phyloP scores from a whole-genome alignment of 2,797 vertebrate species.

The Gobionotothen gibberifrons region DNA sequence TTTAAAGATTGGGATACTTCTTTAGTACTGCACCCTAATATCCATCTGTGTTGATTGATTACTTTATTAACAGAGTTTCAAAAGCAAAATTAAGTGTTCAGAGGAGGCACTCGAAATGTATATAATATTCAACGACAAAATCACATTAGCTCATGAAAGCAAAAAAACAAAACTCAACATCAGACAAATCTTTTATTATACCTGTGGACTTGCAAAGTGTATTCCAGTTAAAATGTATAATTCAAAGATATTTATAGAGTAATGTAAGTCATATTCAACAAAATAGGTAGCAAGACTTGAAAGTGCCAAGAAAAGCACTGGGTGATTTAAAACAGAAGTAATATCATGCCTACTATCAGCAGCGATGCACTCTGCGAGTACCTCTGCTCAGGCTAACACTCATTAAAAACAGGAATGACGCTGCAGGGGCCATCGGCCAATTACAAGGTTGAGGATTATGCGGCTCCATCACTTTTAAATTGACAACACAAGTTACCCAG shows the following conservation, averaged over 20 bases:
- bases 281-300: slow-evolving; percentile 35
- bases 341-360: slow-evolving; percentile 56
- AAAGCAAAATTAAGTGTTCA: slow-evolving; percentile 15
- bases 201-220: not conserved
- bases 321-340: slow-evolving; percentile 53
- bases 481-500: slow-evolving; percentile 97
- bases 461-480: slow-evolving; percentile 93
- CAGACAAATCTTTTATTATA: not conserved
- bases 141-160: not conserved
- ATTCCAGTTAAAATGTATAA: slow-evolving; percentile 1
- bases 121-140: slow-evolving; percentile 42
- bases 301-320: slow-evolving; percentile 40
- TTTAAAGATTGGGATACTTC: not conserved
- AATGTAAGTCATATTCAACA: slow-evolving; percentile 42
- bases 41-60: not conserved
- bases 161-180: not conserved
- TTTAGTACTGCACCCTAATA: not conserved
- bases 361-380: slow-evolving; percentile 79
- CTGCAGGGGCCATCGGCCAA: slow-evolving; percentile 81
- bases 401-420: slow-evolving; percentile 90
- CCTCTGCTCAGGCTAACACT: slow-evolving; percentile 87
- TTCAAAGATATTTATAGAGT: slow-evolving; percentile 22
- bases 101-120: slow-evolving; percentile 55
- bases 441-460: slow-evolving; percentile 89
- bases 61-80: slow-evolving; percentile 8